A percentile compares a stretch with the other conserved stretches of the same genome.
These are phyloP conservation scores for Podotricha telesiphe DNA, from an alignment of 2,888 invertebrate species.

Conservation along the genomic window DNA sequence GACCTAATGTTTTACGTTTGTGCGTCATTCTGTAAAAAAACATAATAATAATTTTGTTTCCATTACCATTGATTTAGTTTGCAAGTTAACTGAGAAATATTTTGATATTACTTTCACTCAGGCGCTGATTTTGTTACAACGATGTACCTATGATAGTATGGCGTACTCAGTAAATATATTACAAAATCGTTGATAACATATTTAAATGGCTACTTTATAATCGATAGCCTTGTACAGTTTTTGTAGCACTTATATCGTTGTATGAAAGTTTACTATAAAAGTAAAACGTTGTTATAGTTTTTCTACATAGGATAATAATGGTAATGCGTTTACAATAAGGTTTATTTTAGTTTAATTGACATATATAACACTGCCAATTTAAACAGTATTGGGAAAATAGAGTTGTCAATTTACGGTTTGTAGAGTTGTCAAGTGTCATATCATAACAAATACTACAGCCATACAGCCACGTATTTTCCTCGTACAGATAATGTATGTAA, in stretches of 20 bases:
- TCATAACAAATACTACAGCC: constrained; percentile 6
- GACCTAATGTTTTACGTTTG: constrained; percentile 60
- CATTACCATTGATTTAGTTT: constrained; percentile 44
- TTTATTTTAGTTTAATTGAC: not conserved
- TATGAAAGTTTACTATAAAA: not conserved
- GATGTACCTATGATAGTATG: constrained; percentile 38
- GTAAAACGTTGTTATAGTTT: not conserved
- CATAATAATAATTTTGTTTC: constrained; percentile 49
- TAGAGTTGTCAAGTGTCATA: constrained; percentile 20
- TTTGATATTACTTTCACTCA: constrained; percentile 80
- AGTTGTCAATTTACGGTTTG: constrained; percentile 8
- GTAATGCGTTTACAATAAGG: not conserved
- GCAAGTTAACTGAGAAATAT: constrained; percentile 54
- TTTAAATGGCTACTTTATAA: not conserved
- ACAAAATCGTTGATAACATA: not conserved
- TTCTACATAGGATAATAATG: not conserved
- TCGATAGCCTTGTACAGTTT: not conserved
- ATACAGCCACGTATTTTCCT: constrained; percentile 20
- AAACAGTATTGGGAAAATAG: constrained; percentile 1
- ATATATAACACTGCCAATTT: constrained; percentile 2
- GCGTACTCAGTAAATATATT: constrained; percentile 22
- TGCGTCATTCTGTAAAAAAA: constrained; percentile 61
- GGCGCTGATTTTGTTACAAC: constrained; percentile 59
- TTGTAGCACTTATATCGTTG: not conserved
- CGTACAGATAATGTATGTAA: constrained; percentile 5